phyloP scores from a whole-genome alignment of 2,113 vertebrate genomes.

The Phrynosoma platyrhinos region DNA sequence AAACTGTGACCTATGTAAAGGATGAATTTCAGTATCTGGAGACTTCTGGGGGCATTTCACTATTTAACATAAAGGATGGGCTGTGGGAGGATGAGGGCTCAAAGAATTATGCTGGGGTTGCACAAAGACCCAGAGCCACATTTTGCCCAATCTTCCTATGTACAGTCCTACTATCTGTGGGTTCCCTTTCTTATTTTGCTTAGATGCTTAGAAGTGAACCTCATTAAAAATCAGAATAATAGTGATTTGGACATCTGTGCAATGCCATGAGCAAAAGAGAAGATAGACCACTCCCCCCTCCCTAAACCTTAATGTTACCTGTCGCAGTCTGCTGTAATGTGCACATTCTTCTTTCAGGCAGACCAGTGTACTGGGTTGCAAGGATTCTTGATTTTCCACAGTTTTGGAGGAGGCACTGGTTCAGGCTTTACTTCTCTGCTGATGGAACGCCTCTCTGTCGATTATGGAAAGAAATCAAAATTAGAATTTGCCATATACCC shows the following conservation, averaged over 20 bases:
- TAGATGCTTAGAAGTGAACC: background rate
- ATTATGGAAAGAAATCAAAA: constrained; percentile 91
- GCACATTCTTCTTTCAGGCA: constrained; percentile 72
- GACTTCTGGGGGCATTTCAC: too few species aligned
- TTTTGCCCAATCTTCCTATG: too few species aligned
- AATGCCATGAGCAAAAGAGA: background rate
- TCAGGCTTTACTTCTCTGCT: constrained; percentile 90
- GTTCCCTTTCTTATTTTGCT: too few species aligned
- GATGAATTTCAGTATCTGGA: too few species aligned
- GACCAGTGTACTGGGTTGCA: constrained; percentile 89
- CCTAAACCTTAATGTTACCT: background rate
- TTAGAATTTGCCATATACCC: constrained; percentile 89
- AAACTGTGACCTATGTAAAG: too few species aligned
- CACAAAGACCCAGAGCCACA: too few species aligned
- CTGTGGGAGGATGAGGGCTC: too few species aligned
- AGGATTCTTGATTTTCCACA: constrained; percentile 90
- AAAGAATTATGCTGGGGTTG: too few species aligned
- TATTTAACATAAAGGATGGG: too few species aligned
- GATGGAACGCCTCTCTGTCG: constrained; percentile 87
- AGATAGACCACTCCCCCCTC: background rate
- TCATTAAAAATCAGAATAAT: background rate
- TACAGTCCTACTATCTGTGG: too few species aligned
- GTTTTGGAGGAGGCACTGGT: constrained; percentile 87
- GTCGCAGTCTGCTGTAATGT: background rate
- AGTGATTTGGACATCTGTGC: background rate